phyloP scores from a whole-genome alignment of 2,797 vertebrate genomes.

The Rousettus madagascariensis region DNA sequence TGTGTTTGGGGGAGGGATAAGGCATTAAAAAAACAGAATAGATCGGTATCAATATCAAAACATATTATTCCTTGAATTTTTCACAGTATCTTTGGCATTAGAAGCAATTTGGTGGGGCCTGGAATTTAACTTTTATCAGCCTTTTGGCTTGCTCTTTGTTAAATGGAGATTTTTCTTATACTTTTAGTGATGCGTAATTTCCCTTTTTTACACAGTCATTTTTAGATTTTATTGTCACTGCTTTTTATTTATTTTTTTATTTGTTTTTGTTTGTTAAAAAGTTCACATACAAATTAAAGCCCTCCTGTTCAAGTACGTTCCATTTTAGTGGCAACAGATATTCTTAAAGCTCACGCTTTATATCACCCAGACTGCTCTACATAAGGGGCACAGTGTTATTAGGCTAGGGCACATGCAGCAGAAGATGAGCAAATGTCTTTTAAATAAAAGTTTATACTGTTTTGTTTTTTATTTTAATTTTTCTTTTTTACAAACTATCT shows the following conservation, averaged over 20 bases:
- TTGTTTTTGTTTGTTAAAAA: background rate
- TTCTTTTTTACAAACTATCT: constrained; percentile 59
- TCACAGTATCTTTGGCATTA: background rate
- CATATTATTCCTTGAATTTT: background rate
- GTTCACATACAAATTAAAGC: background rate
- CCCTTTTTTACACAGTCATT: background rate
- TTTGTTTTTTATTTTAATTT: constrained; percentile 35
- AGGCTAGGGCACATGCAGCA: background rate
- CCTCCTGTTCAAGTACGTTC: background rate
- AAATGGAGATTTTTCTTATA: background rate
- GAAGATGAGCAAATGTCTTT: constrained; percentile 29
- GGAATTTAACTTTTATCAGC: background rate
- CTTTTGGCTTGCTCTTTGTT: background rate
- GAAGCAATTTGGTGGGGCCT: background rate
- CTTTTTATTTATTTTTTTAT: background rate
- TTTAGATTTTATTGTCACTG: background rate
- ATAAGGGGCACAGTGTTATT: background rate
- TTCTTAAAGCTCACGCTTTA: background rate
- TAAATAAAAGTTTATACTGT: constrained; percentile 15
- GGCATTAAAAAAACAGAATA: background rate
- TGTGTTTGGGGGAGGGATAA: background rate
- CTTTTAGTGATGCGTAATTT: background rate
- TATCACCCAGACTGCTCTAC: background rate
- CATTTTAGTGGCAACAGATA: background rate
- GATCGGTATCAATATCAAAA: background rate